phyloP scores from a whole-genome alignment of 2,888 invertebrate genomes.

The Scaeva pyrastri region DNA sequence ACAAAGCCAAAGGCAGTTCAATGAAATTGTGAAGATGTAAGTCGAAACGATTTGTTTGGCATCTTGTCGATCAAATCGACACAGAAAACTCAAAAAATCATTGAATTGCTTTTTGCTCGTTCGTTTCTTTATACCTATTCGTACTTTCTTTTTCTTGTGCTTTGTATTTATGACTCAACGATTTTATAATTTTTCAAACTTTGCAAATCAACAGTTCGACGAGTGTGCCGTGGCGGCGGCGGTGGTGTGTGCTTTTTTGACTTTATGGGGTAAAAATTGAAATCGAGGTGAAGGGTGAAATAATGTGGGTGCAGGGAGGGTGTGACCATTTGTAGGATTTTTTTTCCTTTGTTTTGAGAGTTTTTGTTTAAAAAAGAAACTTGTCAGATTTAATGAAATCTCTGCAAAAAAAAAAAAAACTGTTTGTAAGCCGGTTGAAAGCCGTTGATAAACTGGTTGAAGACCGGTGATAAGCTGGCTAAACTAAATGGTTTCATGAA shows the following conservation, averaged over 20 bases:
- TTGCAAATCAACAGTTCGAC: conserved; percentile 71
- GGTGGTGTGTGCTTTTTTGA: not conserved
- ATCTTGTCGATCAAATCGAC: conserved; percentile 45
- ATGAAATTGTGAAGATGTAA: conserved; percentile 60
- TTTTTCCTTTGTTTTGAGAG: too few species aligned
- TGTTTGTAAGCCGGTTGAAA: too few species aligned
- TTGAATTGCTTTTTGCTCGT: conserved; percentile 39
- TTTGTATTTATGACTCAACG: conserved; percentile 64
- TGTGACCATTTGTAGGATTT: conserved; percentile 2
- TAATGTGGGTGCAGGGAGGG: not conserved
- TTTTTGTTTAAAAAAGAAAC: too few species aligned
- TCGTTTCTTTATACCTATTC: not conserved
- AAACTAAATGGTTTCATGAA: too few species aligned
- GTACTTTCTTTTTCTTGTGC: not conserved
- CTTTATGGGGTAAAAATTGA: not conserved
- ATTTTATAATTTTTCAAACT: conserved; percentile 71
- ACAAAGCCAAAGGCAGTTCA: conserved; percentile 19
- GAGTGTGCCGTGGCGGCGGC: not conserved
- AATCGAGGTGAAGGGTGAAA: not conserved
- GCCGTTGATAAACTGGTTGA: too few species aligned
- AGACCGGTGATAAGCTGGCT: too few species aligned
- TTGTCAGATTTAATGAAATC: too few species aligned
- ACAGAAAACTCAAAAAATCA: conserved; percentile 35
- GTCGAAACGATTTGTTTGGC: conserved; percentile 68
- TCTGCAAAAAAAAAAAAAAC: too few species aligned